phyloP scores from a whole-genome alignment of 2,113 vertebrate genomes.

The Plestiodon gilberti region DNA sequence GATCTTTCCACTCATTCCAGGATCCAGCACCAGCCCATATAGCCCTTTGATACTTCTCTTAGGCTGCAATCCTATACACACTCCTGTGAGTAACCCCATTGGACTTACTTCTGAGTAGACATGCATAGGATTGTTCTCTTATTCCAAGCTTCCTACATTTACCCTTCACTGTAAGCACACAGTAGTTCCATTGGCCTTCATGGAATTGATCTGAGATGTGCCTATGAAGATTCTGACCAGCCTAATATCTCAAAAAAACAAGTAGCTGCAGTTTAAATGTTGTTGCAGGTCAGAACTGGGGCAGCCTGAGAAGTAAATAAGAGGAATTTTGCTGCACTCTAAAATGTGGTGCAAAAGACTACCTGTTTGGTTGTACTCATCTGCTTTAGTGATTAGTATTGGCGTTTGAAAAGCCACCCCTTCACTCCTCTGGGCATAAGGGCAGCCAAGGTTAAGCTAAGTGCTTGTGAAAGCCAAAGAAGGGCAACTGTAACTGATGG shows the following conservation, averaged over 20 bases:
- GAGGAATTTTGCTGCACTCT: neutral
- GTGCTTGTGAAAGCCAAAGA: slow-evolving; percentile 19
- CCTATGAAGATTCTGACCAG: neutral
- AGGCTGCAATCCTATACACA: too few relatives aligned
- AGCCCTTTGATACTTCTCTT: neutral
- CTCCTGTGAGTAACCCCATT: too few relatives aligned
- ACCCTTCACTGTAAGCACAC: neutral
- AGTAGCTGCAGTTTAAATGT: neutral
- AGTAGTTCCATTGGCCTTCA: neutral
- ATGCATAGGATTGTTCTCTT: too few relatives aligned
- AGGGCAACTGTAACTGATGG: neutral
- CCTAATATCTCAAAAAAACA: neutral
- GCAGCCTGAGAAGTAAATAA: neutral
- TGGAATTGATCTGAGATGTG: neutral
- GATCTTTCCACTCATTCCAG: neutral
- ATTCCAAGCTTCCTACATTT: neutral
- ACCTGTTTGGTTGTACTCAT: neutral
- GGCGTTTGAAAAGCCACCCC: neutral
- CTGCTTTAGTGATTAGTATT: neutral
- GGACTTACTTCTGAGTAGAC: too few relatives aligned
- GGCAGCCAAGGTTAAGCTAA: slow-evolving; percentile 14
- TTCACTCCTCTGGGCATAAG: neutral
- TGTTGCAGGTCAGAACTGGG: neutral
- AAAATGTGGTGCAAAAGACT: neutral
- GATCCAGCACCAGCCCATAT: neutral